Conservation (phyloP, 2,797 vertebrate species). For the Cyprinella venusta region DNA sequence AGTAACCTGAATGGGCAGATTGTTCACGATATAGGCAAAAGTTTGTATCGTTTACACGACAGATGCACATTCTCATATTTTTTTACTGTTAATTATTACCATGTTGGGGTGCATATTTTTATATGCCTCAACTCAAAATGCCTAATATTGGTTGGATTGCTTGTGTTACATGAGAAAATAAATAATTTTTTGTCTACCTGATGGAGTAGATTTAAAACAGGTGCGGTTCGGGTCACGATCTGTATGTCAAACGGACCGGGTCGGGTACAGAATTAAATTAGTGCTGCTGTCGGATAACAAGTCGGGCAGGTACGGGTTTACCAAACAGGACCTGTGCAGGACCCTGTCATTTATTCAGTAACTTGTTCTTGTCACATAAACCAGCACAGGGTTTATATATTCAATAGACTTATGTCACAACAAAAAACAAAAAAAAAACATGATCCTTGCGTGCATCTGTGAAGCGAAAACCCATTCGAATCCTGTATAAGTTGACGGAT, state of each 20-base stretch:
- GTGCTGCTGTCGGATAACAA: background rate
- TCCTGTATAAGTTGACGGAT: background rate
- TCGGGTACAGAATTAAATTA: background rate
- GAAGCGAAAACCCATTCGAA: background rate
- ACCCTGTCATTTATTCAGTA: background rate
- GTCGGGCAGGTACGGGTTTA: background rate
- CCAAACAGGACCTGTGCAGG: background rate
- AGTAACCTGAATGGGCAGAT: background rate
- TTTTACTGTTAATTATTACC: background rate
- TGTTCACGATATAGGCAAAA: background rate
- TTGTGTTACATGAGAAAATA: background rate
- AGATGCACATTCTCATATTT: background rate
- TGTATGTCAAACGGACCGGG: background rate
- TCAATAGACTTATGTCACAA: slow-evolving; percentile 1
- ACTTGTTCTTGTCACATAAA: background rate
- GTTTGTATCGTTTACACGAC: background rate
- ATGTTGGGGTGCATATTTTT: background rate
- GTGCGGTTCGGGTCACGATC: background rate
- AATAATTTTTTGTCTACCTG: background rate
- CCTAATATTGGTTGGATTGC: background rate
- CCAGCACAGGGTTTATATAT: background rate
- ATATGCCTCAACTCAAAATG: background rate
- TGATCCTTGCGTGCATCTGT: background rate
- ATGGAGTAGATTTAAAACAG: background rate
- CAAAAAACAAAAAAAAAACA: background rate